Evolutionary conservation across 2,113 vertebrate species (phyloP).

Genomic region (Oncorhynchus tshawytscha): DNA sequence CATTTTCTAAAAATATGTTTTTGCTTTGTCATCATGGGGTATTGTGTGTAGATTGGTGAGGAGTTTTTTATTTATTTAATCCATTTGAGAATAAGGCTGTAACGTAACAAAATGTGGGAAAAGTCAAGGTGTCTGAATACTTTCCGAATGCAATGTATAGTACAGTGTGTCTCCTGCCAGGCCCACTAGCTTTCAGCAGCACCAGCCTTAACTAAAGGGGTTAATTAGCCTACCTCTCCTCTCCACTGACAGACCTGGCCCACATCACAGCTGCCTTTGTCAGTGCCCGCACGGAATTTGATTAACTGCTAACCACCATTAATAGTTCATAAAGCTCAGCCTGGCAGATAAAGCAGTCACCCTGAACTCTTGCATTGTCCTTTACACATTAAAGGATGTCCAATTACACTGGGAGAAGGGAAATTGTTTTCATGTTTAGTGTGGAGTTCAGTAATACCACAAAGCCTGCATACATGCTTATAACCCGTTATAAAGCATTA

Average conservation of each 20-base stretch:
- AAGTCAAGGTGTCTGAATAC: slow-evolving; percentile 30
- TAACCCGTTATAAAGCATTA: no score
- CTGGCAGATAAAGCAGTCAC: slow-evolving; percentile 15
- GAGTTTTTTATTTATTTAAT: no score
- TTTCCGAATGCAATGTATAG: slow-evolving; percentile 35
- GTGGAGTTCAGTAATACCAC: neutral
- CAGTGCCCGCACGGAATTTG: slow-evolving; percentile 36
- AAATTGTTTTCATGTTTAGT: neutral
- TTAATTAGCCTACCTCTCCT: slow-evolving; percentile 21
- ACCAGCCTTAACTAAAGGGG: slow-evolving; percentile 44
- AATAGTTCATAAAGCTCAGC: slow-evolving; percentile 48
- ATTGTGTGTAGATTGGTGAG: no score
- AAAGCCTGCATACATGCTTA: neutral
- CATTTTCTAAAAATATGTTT: no score
- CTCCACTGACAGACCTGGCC: slow-evolving; percentile 5
- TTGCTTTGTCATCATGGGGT: no score
- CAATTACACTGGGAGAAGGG: neutral
- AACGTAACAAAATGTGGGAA: neutral
- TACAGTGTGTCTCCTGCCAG: slow-evolving; percentile 54
- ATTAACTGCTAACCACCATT: slow-evolving; percentile 44
- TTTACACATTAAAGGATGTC: neutral
- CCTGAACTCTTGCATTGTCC: neutral
- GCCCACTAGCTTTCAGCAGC: slow-evolving; percentile 41
- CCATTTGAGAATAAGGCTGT: no score
- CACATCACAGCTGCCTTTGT: slow-evolving; percentile 35